These are phyloP conservation scores for Spodoptera frugiperda DNA, from an alignment of 1,140 invertebrate genomes.

Conservation along the genomic window DNA sequence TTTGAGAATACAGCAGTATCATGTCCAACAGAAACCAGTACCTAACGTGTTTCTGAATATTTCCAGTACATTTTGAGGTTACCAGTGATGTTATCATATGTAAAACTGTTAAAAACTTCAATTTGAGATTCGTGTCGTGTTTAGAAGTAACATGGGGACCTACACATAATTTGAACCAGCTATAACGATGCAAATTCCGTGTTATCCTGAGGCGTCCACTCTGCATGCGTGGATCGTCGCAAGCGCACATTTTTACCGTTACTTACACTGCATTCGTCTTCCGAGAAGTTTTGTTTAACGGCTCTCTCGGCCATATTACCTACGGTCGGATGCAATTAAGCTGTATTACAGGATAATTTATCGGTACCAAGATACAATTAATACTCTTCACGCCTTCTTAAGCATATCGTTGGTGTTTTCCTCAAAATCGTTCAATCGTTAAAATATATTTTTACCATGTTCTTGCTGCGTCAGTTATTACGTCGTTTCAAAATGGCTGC, in stretches of 20 bases:
- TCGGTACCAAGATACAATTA: constrained; percentile 28
- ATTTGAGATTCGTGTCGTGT: constrained; percentile 15
- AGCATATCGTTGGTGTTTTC: constrained; percentile 2
- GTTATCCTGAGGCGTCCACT: constrained; percentile 49
- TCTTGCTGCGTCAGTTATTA: not conserved
- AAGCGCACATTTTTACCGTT: constrained; percentile 54
- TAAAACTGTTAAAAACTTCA: not conserved
- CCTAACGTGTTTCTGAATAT: not conserved
- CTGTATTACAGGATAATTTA: constrained; percentile 44
- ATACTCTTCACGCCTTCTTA: constrained; percentile 37
- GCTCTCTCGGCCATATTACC: constrained; percentile 37
- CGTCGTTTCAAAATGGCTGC: not conserved
- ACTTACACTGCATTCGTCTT: constrained; percentile 56
- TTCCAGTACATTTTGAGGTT: constrained; percentile 11
- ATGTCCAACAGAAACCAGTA: not conserved
- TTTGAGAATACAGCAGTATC: not conserved
- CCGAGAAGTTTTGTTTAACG: constrained; percentile 56
- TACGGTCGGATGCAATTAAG: constrained; percentile 41
- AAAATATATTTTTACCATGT: not conserved
- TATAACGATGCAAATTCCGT: constrained; percentile 42
- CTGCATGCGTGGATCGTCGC: constrained; percentile 53
- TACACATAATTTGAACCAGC: constrained; percentile 34
- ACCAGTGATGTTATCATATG: not conserved
- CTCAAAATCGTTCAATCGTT: not conserved
- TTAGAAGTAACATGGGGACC: constrained; percentile 9